Conservation (phyloP, 1,140 invertebrate species). For the Dendroctonus valens region DNA sequence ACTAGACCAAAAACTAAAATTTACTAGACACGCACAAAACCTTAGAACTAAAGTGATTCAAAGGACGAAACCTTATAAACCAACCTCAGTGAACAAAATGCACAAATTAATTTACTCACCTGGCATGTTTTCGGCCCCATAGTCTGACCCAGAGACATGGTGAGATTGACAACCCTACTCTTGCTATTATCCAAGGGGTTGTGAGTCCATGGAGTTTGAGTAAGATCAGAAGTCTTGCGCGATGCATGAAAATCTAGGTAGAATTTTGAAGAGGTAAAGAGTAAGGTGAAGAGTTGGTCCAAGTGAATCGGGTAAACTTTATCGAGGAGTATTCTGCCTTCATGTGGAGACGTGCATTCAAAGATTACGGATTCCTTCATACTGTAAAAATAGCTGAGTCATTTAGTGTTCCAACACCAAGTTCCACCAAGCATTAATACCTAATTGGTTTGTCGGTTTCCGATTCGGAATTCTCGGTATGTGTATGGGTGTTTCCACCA, state of each 20-base stretch:
- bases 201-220: constrained; percentile 68
- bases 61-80: too few relatives aligned
- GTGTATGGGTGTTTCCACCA: neutral
- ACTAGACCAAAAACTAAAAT: too few relatives aligned
- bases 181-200: constrained; percentile 70
- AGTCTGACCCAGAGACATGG: constrained; percentile 74
- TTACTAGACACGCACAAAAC: too few relatives aligned
- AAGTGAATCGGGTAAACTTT: constrained; percentile 77
- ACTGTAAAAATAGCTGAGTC: constrained; percentile 6
- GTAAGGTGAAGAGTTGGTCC: constrained; percentile 85
- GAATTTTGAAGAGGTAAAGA: constrained; percentile 92
- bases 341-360: constrained; percentile 68
- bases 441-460: constrained; percentile 60
- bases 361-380: neutral
- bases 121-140: constrained; percentile 86
- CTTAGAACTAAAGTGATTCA: too few relatives aligned
- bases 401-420: neutral
- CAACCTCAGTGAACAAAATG: too few relatives aligned
- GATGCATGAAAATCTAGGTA: constrained; percentile 78
- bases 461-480: constrained; percentile 62
- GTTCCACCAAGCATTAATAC: constrained; percentile 4
- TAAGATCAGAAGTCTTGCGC: constrained; percentile 76
- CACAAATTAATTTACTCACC: constrained; percentile 65
- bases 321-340: constrained; percentile 71
- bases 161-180: constrained; percentile 75